Evolutionary conservation across 2,888 invertebrate species (phyloP), one percentile per base, ranked within the genome.

Genomic region (Blomia tropicalis): DNA sequence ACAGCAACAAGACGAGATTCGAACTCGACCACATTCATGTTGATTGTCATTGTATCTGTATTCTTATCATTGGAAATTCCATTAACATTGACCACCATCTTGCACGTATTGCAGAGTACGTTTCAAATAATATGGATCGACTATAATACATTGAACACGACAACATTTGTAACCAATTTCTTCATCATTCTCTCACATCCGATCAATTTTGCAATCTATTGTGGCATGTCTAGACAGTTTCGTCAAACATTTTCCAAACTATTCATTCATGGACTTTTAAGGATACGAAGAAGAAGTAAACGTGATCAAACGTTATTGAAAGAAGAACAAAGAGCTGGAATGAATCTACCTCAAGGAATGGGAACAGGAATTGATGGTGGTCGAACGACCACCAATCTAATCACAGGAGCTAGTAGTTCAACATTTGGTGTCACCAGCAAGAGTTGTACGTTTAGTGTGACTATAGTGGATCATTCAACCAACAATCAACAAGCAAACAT

Each of bases 181-280:
- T 84, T 88, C 73, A 86, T 93, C 65, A 83, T 90, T 64, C 69
- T 78, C 58, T 75, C 75, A 67, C 76, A 76, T 66, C 75, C 75
- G 1, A 84, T 91, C 63, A 91, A 92, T 74, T 92, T 93, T 71
- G 91, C 89, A 65, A 90, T 92, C 67, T 93, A 93, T 72, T 92
- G 91, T 73, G 90, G 90, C 25, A 95, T 93, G 93, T 89, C 88
- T 32, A 78, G 88, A 32, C 89, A 88, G 73, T 93, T 93, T 74
- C 79, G 93, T 59, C 89, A 91, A 73, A 92, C 92, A 0, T 93
- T 93, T 73, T 87, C 87, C 71, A 85, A 76, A 19, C 70, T 80
- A 29, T 91, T 92, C 71, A 80, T 86, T 23, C 43, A 47, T 74
- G 51, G 51, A 47, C 7, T 47, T 7, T 27, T 47, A n/a, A n/a